phyloP scores from a whole-genome alignment of 2,888 invertebrate genomes.

The Drosophila eohydei region DNA sequence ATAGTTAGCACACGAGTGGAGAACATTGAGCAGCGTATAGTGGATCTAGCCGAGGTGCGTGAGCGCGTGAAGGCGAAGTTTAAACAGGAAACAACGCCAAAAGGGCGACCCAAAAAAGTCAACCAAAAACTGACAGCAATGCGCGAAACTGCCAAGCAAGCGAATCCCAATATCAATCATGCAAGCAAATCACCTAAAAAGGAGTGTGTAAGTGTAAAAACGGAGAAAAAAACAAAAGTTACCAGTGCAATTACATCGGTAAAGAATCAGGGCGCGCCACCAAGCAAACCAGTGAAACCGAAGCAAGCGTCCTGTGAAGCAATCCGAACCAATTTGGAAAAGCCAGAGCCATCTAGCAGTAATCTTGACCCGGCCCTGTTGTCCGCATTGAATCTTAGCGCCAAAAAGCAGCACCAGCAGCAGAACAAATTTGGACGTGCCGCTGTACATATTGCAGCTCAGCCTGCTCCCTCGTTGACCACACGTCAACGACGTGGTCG shows the following conservation, averaged over 20 bases:
- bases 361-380: conserved; percentile 77
- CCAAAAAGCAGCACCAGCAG: conserved; percentile 66
- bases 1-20: conserved; percentile 28
- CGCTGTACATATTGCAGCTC: conserved; percentile 72
- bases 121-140: conserved; percentile 51
- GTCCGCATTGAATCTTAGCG: conserved; percentile 82
- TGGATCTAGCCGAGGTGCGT: conserved; percentile 76
- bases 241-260: neutral
- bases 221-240: neutral
- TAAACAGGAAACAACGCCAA: conserved; percentile 45
- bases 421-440: conserved; percentile 45
- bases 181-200: conserved; percentile 31
- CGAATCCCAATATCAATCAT: conserved; percentile 14
- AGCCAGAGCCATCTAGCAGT: conserved; percentile 20
- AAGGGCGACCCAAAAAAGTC: conserved; percentile 27
- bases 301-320: conserved; percentile 2
- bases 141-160: conserved; percentile 42
- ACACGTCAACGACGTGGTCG: conserved; percentile 55
- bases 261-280: neutral
- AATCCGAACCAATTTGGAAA: neutral
- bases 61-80: conserved; percentile 82
- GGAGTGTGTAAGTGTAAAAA: neutral
- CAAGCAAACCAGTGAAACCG: neutral
- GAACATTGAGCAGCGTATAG: conserved; percentile 33
- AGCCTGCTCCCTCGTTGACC: conserved; percentile 56